A percentile compares a stretch with the other conserved stretches of the same genome.
These are phyloP conservation scores for Anhinga anhinga DNA, from an alignment of 2,113 vertebrate genomes.

Conservation along the genomic window DNA sequence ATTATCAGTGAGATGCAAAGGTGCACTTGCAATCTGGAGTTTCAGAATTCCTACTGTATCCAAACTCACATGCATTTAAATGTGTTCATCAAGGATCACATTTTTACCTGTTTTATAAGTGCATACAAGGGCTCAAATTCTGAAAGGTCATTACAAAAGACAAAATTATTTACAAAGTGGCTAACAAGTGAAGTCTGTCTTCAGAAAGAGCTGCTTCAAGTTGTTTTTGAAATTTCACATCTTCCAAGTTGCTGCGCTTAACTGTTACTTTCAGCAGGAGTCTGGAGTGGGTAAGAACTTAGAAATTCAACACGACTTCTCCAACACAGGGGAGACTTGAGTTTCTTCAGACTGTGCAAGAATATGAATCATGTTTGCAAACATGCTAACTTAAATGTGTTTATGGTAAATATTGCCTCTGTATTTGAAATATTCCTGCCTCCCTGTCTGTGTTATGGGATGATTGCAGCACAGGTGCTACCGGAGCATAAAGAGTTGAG, in stretches of 20 bases:
- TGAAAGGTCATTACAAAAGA: neutral
- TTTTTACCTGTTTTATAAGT: neutral
- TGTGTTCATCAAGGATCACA: neutral
- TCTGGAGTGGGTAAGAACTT: neutral
- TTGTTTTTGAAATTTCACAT: neutral
- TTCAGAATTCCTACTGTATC: neutral
- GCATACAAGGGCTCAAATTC: neutral
- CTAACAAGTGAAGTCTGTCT: neutral
- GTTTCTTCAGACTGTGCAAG: neutral
- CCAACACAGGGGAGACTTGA: accelerated
- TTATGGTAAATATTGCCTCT: neutral
- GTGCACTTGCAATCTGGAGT: neutral
- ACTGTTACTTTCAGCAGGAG: neutral
- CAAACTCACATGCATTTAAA: neutral
- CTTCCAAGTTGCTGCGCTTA: accelerated
- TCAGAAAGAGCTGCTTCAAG: neutral
- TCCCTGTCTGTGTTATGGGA: neutral
- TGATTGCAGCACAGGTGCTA: neutral
- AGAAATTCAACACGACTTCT: neutral
- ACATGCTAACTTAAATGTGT: neutral
- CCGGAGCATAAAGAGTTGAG: neutral
- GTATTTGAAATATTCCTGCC: neutral
- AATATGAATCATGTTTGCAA: neutral
- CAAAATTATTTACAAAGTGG: neutral
- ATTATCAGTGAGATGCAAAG: neutral